Percentiles rank a stretch among this genome's conserved stretches.
Conservation (phyloP, 1,140 invertebrate species). For the Aethina tumida region DNA sequence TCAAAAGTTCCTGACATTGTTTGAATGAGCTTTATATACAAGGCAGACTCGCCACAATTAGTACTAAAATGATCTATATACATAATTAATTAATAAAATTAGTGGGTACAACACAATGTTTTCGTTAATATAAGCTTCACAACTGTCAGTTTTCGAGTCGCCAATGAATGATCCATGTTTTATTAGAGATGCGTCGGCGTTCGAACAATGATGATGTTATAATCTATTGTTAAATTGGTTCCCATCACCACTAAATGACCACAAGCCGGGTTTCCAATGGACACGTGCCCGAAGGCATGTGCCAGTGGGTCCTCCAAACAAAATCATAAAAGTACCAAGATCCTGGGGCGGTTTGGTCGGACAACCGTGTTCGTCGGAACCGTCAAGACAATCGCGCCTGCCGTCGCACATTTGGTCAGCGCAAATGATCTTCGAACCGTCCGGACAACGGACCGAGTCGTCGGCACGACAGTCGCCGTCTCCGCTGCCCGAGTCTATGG, state of each 20-base stretch:
- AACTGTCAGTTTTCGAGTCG: constrained; percentile 1
- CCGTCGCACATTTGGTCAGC: constrained; percentile 48
- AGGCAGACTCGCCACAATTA: not conserved
- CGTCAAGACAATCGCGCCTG: constrained; percentile 44
- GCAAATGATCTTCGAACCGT: constrained; percentile 37
- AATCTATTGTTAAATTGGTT: no score
- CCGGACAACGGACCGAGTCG: constrained; percentile 40
- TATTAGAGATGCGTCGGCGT: not conserved
- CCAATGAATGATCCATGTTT: not conserved
- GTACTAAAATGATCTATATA: not conserved
- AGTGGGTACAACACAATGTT: not conserved
- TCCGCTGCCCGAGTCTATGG: constrained; percentile 15
- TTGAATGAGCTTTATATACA: constrained; percentile 20
- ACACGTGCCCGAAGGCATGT: not conserved
- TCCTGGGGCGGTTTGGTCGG: constrained; percentile 9
- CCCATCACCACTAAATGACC: no score
- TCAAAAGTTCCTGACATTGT: not conserved
- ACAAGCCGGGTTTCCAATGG: not conserved
- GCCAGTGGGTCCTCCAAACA: not conserved
- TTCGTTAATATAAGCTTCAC: not conserved
- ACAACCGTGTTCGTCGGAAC: constrained; percentile 46
- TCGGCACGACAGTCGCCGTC: constrained; percentile 41
- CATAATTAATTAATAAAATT: not conserved
- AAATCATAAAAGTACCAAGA: constrained; percentile 3
- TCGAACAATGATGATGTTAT: no score